phyloP scores from a whole-genome alignment of 2,797 vertebrate species.

The Lindbergichthys nudifrons region DNA sequence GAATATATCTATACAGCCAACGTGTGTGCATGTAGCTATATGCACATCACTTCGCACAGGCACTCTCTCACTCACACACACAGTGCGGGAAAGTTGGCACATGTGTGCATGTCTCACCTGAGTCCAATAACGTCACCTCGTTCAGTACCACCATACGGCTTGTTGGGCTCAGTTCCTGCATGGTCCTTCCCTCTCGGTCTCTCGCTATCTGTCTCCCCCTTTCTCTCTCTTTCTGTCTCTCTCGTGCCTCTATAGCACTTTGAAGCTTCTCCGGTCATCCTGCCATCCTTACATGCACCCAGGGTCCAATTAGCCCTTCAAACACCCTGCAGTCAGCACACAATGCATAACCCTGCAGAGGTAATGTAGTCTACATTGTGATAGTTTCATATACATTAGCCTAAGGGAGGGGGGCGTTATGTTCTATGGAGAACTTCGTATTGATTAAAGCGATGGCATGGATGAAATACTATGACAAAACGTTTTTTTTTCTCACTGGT shows the following conservation, averaged over 20 bases:
- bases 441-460: slow-evolving; percentile 48
- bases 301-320: slow-evolving; percentile 91
- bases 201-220: slow-evolving; percentile 7
- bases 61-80: slow-evolving; percentile 41
- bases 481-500: neutral
- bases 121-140: slow-evolving; percentile 86
- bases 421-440: slow-evolving; percentile 31
- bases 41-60: slow-evolving; percentile 53
- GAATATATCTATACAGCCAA: slow-evolving; percentile 86
- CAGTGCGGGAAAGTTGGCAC: slow-evolving; percentile 83
- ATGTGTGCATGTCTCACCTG: slow-evolving; percentile 93
- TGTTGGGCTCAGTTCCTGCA: slow-evolving; percentile 85
- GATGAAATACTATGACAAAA: slow-evolving; percentile 30
- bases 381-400: slow-evolving; percentile 90
- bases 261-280: slow-evolving; percentile 88
- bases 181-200: slow-evolving; percentile 73
- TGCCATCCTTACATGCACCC: slow-evolving; percentile 91
- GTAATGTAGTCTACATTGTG: slow-evolving; percentile 91
- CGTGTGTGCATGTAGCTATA: slow-evolving; percentile 88
- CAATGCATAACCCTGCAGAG: slow-evolving; percentile 94
- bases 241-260: slow-evolving; percentile 79
- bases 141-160: slow-evolving; percentile 86
- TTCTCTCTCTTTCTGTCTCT: slow-evolving; percentile 1
- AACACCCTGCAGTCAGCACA: slow-evolving; percentile 80
- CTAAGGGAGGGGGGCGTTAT: slow-evolving; percentile 21